These are phyloP conservation scores for Paedocypris sp. DNA, from an alignment of 2,113 vertebrate species.

Conservation along the genomic window DNA sequence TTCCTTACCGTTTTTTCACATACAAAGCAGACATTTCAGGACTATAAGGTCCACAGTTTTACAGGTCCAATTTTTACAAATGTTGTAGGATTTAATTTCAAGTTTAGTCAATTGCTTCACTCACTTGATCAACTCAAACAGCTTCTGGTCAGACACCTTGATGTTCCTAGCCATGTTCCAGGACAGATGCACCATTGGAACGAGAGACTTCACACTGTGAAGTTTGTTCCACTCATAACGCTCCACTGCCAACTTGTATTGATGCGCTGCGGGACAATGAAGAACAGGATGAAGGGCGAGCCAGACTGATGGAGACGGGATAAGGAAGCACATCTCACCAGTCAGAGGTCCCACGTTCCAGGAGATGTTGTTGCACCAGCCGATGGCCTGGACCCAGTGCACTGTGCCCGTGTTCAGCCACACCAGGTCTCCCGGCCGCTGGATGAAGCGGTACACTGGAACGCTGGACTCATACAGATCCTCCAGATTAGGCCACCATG, in stretches of 20 bases:
- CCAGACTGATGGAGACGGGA: too few species aligned
- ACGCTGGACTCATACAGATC: constrained; percentile 95
- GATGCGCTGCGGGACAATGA: constrained; percentile 65
- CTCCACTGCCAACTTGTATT: constrained; percentile 96
- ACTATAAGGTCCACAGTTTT: too few species aligned
- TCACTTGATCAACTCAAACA: constrained; percentile 99
- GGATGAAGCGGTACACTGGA: constrained; percentile 95
- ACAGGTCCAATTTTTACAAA: too few species aligned
- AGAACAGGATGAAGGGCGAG: not conserved
- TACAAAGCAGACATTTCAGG: too few species aligned
- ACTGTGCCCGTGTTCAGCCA: constrained; percentile 98
- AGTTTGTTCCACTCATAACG: constrained; percentile 98
- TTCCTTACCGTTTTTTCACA: too few species aligned
- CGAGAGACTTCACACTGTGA: constrained; percentile 93
- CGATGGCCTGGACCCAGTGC: constrained; percentile 96
- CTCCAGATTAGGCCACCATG: constrained; percentile 92
- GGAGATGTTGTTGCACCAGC: constrained; percentile 98
- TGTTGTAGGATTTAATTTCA: too few species aligned
- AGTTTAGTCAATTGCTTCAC: constrained; percentile 43
- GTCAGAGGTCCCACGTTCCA: constrained; percentile 97
- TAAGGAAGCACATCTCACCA: constrained; percentile 59
- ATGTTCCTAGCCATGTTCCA: constrained; percentile 99
- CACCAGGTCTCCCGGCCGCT: constrained; percentile 91
- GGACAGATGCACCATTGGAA: constrained; percentile 98
- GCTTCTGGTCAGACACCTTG: constrained; percentile 97